These are phyloP conservation scores for Conus ventricosus DNA, from an alignment of 1,140 invertebrate genomes.

Conservation along the genomic window DNA sequence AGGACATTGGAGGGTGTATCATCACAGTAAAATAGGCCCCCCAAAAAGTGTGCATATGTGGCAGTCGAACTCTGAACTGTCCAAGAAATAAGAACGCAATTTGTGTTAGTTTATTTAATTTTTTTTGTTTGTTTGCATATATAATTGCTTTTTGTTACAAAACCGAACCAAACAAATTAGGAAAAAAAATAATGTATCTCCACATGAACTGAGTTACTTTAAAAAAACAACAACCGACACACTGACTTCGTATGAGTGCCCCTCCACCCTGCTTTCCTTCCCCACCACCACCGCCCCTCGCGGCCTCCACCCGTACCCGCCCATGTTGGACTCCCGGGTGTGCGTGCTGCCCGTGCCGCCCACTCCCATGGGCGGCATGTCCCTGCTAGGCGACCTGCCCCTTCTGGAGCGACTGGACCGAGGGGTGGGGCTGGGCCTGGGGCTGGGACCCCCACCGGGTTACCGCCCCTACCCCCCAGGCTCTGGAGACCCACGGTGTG, in stretches of 20 bases:
- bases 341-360: neutral
- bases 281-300: neutral
- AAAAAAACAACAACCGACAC: too few relatives aligned
- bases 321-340: conserved; percentile 26
- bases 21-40: too few relatives aligned
- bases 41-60: too few relatives aligned
- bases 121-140: too few relatives aligned
- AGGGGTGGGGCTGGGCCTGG: conserved; percentile 9
- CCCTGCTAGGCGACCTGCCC: conserved; percentile 14
- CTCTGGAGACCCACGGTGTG: conserved; percentile 10
- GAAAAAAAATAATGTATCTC: too few relatives aligned
- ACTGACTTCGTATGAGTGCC: neutral
- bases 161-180: too few relatives aligned
- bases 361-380: neutral
- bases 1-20: too few relatives aligned
- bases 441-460: neutral
- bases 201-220: too few relatives aligned
- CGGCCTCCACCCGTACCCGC: neutral
- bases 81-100: neutral
- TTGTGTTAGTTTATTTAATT: too few relatives aligned
- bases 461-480: conserved; percentile 25
- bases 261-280: neutral
- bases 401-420: conserved; percentile 20
- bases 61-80: too few relatives aligned
- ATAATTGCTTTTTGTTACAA: too few relatives aligned